A percentile compares a stretch with the other conserved stretches of the same genome.
phyloP scores from a whole-genome alignment of 2,113 vertebrate species.

The Hypomesus transpacificus region DNA sequence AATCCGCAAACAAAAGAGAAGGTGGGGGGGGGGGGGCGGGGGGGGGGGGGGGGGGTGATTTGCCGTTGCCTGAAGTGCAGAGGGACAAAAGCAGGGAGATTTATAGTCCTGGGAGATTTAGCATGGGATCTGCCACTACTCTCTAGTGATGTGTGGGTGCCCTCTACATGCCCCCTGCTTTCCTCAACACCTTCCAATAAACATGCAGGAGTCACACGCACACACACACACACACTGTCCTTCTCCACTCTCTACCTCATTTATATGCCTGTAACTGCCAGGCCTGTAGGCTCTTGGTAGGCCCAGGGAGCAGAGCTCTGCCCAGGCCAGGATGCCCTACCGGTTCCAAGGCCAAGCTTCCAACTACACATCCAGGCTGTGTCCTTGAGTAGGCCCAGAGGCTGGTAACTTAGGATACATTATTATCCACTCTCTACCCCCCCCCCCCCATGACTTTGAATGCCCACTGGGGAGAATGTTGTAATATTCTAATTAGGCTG shows the following conservation, averaged over 20 bases:
- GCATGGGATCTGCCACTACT: conserved; percentile 29
- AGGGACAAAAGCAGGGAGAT: conserved; percentile 42
- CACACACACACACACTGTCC: conserved; percentile 13
- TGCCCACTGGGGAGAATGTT: neutral
- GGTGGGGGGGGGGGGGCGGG: too few species aligned
- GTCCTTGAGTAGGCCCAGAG: conserved; percentile 16
- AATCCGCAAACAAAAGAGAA: conserved; percentile 9
- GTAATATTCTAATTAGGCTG: too few species aligned
- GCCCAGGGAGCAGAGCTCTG: neutral
- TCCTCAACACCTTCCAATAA: conserved; percentile 2
- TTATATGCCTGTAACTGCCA: neutral
- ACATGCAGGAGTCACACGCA: neutral
- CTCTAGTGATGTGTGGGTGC: conserved; percentile 37
- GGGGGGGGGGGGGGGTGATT: neutral
- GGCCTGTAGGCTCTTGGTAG: neutral
- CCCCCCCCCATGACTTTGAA: neutral
- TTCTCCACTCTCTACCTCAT: neutral
- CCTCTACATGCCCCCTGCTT: conserved; percentile 32
- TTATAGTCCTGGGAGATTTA: conserved; percentile 39
- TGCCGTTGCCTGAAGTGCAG: conserved; percentile 11
- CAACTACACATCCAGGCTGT: conserved; percentile 8
- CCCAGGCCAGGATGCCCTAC: neutral
- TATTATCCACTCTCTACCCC: neutral
- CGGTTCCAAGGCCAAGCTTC: neutral
- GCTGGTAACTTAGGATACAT: conserved; percentile 3